Percentiles rank a stretch among this genome's conserved stretches.
Conservation (phyloP, 2,113 vertebrate species). For the Acanthochromis polyacanthus region DNA sequence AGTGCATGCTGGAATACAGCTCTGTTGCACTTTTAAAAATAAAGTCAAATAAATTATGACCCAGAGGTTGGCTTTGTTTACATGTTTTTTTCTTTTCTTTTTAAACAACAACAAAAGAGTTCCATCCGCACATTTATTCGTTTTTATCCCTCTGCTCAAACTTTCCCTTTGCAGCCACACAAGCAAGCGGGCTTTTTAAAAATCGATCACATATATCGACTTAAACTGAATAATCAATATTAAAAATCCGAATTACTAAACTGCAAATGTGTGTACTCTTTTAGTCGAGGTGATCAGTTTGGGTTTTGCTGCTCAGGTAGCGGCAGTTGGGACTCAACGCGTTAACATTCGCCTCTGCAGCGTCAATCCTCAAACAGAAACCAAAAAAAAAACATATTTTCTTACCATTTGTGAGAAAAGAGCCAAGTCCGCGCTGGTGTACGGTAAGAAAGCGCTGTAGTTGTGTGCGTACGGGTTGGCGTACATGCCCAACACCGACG, state of each 20-base stretch:
- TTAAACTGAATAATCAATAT: background rate
- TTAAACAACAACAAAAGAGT: background rate
- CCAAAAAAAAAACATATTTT: background rate
- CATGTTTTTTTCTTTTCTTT: background rate
- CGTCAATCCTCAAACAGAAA: background rate
- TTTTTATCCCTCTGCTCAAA: constrained; percentile 26
- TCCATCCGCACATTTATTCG: background rate
- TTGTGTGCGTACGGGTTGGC: constrained; percentile 93
- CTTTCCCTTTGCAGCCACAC: constrained; percentile 14
- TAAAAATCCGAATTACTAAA: background rate
- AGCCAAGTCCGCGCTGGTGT: constrained; percentile 94
- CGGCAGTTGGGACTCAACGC: background rate
- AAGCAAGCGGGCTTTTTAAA: fast-evolving
- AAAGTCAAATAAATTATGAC: too few relatives aligned
- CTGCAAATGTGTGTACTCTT: background rate
- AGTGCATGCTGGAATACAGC: background rate
- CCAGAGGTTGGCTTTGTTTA: background rate
- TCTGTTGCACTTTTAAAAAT: background rate
- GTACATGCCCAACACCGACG: constrained; percentile 95
- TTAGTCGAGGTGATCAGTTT: background rate
- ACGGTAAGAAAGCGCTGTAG: constrained; percentile 98
- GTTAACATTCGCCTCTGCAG: background rate
- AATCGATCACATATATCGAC: background rate
- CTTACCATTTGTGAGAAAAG: constrained; percentile 99
- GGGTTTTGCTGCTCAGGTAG: background rate